Base-by-base conservation (phyloP, 2,113 vertebrate genomes). In the Pluvialis apricaria region DNA sequence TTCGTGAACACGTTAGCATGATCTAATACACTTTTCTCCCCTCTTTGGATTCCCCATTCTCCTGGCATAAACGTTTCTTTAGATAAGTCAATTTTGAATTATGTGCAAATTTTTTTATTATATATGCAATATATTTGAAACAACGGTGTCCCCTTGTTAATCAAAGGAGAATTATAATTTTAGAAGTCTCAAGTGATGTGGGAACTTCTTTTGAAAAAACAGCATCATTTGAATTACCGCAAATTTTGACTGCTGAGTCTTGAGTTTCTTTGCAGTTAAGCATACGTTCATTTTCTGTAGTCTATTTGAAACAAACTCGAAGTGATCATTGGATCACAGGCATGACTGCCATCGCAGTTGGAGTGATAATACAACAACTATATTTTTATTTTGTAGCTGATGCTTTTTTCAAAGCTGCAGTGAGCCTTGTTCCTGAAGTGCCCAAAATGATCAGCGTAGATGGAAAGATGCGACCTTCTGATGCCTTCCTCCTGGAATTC, bases 331-430 rank as follows among this genome's bases (percentile, higher is more conserved):
- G 77, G 47, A 14, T 71, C n/a, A 15, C 45, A 70, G 85, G 36
- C n/a, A 7, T 32, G 81, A 7, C 58, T 91, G 49, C 75, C 42
- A 25, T 36, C 14, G 2, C 34, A 49, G 84, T 6, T 88, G 84
- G 55, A 72, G 29, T 25, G 61, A 26, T 96, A 19, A 77, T 32
- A 60, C 44, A 51, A 31, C 13, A 71, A 8, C n/a, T 91, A 5
- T 83, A 8, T 80, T 92, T 78, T 78, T 94, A 6, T 94, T 95
- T 96, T 92, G 24, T 91, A 99, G 99, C 99, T 13, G 99, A 99
- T 65, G 99, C 99, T 9, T 99, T 99, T 96, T 99, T 99, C 95
- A 99, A 99, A 97, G 99, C 99, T 8, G 99, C 99, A 2, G 98
- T 99, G 84, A 98, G 98, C 92, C 93, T 99, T 62, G 95, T 99